Evolutionary conservation across 92 coral and sea anemone genomes (phyloP).

Genomic region (Phymanthus crucifer): DNA sequence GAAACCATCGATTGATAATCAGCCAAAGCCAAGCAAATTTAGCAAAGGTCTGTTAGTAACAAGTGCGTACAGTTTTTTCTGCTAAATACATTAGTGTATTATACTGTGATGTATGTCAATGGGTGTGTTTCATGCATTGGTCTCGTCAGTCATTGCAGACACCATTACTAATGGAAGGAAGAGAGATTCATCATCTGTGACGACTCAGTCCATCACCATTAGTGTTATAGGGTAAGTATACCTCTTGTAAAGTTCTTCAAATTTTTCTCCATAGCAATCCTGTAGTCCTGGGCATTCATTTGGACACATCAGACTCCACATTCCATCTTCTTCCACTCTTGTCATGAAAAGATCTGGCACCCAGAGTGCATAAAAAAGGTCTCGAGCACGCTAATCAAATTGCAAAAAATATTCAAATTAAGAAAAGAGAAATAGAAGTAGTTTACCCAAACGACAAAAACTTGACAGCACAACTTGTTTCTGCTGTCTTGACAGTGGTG

Average conservation of each 20-base stretch:
- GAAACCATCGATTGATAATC: too few species aligned
- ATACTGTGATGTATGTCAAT: too few species aligned
- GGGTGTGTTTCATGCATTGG: too few species aligned
- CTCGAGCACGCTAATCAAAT: constrained; percentile 84
- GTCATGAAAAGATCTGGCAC: constrained; percentile 93
- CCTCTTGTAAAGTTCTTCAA: constrained; percentile 84
- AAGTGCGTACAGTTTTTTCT: too few species aligned
- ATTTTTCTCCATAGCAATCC: constrained; percentile 85
- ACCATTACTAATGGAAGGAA: too few species aligned
- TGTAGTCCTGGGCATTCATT: constrained; percentile 92
- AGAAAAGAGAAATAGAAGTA: neutral
- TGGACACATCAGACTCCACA: constrained; percentile 96
- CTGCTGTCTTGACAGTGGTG: neutral
- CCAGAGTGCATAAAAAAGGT: constrained; percentile 94
- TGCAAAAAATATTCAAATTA: neutral
- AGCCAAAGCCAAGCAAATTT: too few species aligned
- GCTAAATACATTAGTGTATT: too few species aligned
- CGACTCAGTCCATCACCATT: too few species aligned
- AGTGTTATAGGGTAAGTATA: neutral
- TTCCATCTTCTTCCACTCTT: constrained; percentile 77
- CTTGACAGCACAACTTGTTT: neutral
- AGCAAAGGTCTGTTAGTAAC: too few species aligned
- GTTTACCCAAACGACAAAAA: too few species aligned
- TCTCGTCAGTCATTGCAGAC: too few species aligned
- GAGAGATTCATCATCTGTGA: too few species aligned